Base-by-base conservation (phyloP, 2,888 invertebrate genomes). In the Megalurothrips usitatus region DNA sequence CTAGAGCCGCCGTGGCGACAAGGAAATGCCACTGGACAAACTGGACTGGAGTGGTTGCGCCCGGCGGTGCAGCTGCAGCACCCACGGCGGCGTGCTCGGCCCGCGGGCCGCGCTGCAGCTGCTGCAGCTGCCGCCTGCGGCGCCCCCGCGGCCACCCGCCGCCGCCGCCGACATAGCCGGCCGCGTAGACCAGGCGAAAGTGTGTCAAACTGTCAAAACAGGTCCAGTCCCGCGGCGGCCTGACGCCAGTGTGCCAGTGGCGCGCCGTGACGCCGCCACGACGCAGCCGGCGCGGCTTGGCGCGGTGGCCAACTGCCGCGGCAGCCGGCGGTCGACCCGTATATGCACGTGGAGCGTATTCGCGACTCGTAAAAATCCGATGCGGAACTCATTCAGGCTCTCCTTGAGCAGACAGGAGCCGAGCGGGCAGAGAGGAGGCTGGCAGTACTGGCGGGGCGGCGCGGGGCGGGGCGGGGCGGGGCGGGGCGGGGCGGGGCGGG, bases 131-230 rank as follows among this genome's bases (percentile, higher is more conserved):
- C n/a, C n/a, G n/a, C n/a, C n/a, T n/a, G n/a, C n/a, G n/a, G n/a
- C n/a, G n/a, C n/a, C n/a, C n/a, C n/a, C n/a, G n/a, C n/a, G n/a
- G n/a, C n/a, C n/a, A n/a, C n/a, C n/a, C n/a, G n/a, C n/a, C n/a
- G n/a, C n/a, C n/a, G n/a, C n/a, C n/a, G n/a, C n/a, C n/a, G n/a
- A n/a, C n/a, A n/a, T n/a, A n/a, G n/a, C n/a, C n/a, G n/a, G n/a
- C n/a, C 2, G 34, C n/a, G 58, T 17, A 2, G 58, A 23, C 26
- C 68, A 75, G 26, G 26, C 68, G 68, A 75, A 75, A 75, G 68
- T 75, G 68, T 75, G 68, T 75, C 68, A 75, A 26, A 75, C 68
- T 75, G 68, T 75, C 68, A 75, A 75, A 75, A 75, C 68, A 26
- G 12, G 68, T 75, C 68, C 26, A 75, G 68, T 26, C 26, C 26